Evolutionary conservation across 2,113 vertebrate genomes (phyloP).

Genomic region (Pagrus major): DNA sequence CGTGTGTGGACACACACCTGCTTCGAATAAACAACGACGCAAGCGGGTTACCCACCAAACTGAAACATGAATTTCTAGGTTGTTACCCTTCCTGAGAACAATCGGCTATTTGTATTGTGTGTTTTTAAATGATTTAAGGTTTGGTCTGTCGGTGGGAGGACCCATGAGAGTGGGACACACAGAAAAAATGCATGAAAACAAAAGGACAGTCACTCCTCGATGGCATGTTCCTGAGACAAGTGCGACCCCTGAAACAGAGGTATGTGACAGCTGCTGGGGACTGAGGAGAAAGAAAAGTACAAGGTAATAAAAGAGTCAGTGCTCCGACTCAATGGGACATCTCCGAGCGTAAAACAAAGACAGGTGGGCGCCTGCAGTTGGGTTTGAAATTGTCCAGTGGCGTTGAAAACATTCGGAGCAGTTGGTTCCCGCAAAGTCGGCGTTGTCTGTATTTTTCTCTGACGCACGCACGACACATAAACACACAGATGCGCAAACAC

Average conservation of each 20-base stretch:
- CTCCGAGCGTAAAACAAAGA: conserved; percentile 26
- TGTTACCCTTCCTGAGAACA: not conserved
- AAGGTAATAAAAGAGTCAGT: conserved; percentile 42
- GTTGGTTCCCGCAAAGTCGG: conserved; percentile 48
- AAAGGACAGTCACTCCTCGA: conserved; percentile 17
- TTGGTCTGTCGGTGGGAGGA: conserved; percentile 21
- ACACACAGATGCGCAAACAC: conserved; percentile 57
- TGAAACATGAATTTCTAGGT: conserved; percentile 25
- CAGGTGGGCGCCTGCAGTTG: conserved; percentile 50
- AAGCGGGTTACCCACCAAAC: conserved; percentile 23
- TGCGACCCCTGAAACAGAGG: conserved; percentile 39
- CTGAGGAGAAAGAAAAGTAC: conserved; percentile 23
- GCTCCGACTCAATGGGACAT: conserved; percentile 27
- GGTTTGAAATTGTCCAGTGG: conserved; percentile 28
- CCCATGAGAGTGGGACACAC: not conserved
- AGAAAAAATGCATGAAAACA: conserved; percentile 22
- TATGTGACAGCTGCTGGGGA: conserved; percentile 60
- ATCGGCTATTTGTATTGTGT: not conserved
- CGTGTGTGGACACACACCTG: conserved; percentile 50
- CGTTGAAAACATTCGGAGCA: conserved; percentile 3
- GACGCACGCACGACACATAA: conserved; percentile 58
- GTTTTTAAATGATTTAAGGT: not conserved
- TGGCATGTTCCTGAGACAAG: conserved; percentile 25
- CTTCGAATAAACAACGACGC: conserved; percentile 47
- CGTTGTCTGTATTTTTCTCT: conserved; percentile 67